phyloP scores from a whole-genome alignment of 2,113 vertebrate species.

The Malurus cyaneus region DNA sequence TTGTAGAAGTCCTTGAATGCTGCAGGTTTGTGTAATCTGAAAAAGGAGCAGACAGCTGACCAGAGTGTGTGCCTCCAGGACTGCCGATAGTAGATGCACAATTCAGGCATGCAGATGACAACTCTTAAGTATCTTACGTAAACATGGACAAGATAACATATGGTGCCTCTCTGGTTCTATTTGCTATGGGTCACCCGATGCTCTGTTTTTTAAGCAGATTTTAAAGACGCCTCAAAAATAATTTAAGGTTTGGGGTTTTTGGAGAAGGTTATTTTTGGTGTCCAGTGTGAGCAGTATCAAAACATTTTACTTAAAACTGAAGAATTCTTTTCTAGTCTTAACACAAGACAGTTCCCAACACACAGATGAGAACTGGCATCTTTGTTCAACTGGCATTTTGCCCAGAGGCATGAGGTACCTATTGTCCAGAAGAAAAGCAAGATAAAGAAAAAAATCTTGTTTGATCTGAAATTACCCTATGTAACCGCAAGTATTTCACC shows the following conservation, averaged over 20 bases:
- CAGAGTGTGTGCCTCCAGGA: not conserved
- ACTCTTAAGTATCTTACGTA: not conserved
- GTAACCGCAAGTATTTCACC: not conserved
- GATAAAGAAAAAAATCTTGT: not conserved
- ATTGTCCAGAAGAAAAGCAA: not conserved
- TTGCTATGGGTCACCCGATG: not conserved
- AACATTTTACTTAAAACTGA: not conserved
- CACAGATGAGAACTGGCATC: not conserved
- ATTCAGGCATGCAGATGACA: not conserved
- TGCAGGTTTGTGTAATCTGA: not conserved
- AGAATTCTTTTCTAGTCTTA: not conserved
- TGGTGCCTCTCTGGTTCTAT: not conserved
- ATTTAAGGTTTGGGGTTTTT: not conserved
- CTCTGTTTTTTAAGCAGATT: not conserved
- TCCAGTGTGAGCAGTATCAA: not conserved
- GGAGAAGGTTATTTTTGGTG: not conserved
- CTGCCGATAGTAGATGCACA: not conserved
- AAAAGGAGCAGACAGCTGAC: not conserved
- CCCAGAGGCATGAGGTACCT: not conserved
- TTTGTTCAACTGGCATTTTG: not conserved
- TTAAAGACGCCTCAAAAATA: constrained; percentile 1
- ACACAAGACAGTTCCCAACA: not conserved
- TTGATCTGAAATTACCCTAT: not conserved
- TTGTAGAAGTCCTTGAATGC: not conserved
- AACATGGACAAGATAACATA: constrained; percentile 3